These are phyloP conservation scores for Chunga burmeisteri DNA, from an alignment of 2,113 vertebrate genomes.

Conservation along the genomic window DNA sequence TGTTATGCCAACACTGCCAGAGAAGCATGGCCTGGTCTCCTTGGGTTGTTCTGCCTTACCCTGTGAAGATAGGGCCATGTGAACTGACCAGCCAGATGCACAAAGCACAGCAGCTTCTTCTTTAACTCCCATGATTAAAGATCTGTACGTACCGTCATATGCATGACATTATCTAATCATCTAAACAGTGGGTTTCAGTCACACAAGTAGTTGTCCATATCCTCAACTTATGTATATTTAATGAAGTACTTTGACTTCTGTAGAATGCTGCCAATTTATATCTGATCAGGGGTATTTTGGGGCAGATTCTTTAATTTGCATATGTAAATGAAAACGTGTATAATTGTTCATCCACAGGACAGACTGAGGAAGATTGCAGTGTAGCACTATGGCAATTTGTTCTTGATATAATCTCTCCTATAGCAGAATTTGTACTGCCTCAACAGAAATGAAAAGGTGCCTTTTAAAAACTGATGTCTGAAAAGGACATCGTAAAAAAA, in stretches of 20 bases:
- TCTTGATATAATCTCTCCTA: background rate
- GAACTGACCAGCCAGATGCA: background rate
- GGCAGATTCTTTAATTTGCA: background rate
- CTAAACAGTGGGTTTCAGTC: background rate
- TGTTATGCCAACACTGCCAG: background rate
- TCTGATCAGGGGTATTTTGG: background rate
- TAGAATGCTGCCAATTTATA: background rate
- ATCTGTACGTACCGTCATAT: rapidly evolving
- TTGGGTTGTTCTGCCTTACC: background rate
- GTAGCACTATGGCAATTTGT: background rate
- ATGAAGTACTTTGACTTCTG: background rate
- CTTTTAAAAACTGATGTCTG: background rate
- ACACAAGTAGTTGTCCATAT: background rate
- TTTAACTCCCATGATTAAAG: background rate
- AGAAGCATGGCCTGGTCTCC: background rate
- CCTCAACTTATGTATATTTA: background rate
- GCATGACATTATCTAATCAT: background rate
- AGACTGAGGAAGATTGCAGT: background rate
- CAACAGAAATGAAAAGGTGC: background rate
- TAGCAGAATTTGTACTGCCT: background rate
- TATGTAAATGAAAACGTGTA: background rate
- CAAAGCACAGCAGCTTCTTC: background rate
- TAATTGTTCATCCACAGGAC: background rate
- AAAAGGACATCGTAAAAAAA: background rate
- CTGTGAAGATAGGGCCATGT: background rate